These are phyloP conservation scores for Steinernema feltiae DNA, from an alignment of 1,140 invertebrate species.

Conservation along the genomic window DNA sequence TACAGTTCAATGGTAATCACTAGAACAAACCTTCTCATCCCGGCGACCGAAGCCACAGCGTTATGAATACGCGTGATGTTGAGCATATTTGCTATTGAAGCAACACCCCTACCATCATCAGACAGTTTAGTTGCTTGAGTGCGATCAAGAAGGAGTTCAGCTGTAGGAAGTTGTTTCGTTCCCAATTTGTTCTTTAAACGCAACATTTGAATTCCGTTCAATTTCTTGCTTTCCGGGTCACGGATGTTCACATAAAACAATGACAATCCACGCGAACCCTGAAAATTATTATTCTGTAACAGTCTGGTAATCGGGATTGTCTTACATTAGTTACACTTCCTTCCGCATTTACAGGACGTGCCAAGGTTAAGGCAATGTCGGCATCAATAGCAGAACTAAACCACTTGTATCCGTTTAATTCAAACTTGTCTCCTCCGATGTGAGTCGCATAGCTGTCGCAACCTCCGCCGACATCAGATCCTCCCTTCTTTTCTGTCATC, in stretches of 20 bases:
- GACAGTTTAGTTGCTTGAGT: slow-evolving; percentile 61
- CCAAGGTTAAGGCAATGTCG: slow-evolving; percentile 65
- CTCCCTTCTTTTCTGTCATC: slow-evolving; percentile 66
- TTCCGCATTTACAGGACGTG: slow-evolving; percentile 60
- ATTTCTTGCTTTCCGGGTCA: slow-evolving; percentile 56
- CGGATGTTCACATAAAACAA: slow-evolving; percentile 63
- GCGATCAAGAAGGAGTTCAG: slow-evolving; percentile 65
- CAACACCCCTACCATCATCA: slow-evolving; percentile 63
- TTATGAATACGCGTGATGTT: slow-evolving; percentile 66
- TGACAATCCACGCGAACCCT: slow-evolving; percentile 63
- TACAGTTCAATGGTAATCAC: slow-evolving; percentile 22
- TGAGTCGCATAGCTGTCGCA: slow-evolving; percentile 64
- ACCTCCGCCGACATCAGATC: slow-evolving; percentile 65
- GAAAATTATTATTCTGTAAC: too few species aligned
- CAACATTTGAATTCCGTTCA: slow-evolving; percentile 64
- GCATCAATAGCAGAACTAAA: slow-evolving; percentile 66
- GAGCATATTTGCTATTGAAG: slow-evolving; percentile 64
- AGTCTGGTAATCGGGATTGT: background rate
- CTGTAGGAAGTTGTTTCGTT: slow-evolving; percentile 66
- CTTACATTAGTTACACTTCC: slow-evolving; percentile 58
- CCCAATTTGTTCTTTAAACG: slow-evolving; percentile 65
- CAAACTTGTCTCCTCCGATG: slow-evolving; percentile 32
- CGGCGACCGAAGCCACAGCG: slow-evolving; percentile 59
- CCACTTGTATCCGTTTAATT: slow-evolving; percentile 65
- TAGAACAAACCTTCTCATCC: slow-evolving; percentile 62